These are phyloP conservation scores for Crossoptilon crossoptilon DNA, from an alignment of 2,797 vertebrate species.

Conservation along the genomic window DNA sequence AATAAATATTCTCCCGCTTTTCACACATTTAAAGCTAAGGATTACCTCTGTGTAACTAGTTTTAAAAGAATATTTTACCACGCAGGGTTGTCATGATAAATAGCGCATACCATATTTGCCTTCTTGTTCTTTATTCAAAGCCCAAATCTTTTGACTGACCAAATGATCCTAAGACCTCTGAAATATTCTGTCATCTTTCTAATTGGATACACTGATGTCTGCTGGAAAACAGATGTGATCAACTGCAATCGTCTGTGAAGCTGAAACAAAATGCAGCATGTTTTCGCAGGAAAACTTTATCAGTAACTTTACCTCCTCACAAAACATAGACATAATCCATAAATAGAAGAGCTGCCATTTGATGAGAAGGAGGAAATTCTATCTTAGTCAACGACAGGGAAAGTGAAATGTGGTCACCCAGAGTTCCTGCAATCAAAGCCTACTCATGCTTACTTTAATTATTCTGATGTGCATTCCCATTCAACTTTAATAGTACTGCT, in stretches of 20 bases:
- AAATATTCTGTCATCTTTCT: constrained; percentile 65
- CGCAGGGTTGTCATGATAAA: background rate
- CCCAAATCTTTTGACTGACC: constrained; percentile 44
- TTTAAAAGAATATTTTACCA: constrained; percentile 9
- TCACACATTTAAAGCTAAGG: background rate
- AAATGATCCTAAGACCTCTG: constrained; percentile 50
- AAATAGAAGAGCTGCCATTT: constrained; percentile 49
- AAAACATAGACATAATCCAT: constrained; percentile 39
- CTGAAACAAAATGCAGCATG: constrained; percentile 47
- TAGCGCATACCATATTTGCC: background rate
- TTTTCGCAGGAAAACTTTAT: constrained; percentile 41
- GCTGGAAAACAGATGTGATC: constrained; percentile 71
- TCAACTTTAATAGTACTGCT: constrained; percentile 38
- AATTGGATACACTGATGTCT: constrained; percentile 57
- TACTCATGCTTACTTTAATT: constrained; percentile 60
- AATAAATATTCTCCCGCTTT: background rate
- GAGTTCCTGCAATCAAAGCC: constrained; percentile 53
- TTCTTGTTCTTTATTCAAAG: constrained; percentile 33
- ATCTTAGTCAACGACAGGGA: constrained; percentile 45
- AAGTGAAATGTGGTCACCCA: constrained; percentile 62
- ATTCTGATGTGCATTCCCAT: constrained; percentile 10
- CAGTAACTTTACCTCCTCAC: constrained; percentile 63
- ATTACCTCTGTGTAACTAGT: background rate
- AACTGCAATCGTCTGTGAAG: constrained; percentile 48
- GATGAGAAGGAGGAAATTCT: constrained; percentile 63